Percentiles rank a stretch among this genome's conserved stretches.
Conservation (phyloP, 2,113 vertebrate genomes). For the Vireo altiloquus region DNA sequence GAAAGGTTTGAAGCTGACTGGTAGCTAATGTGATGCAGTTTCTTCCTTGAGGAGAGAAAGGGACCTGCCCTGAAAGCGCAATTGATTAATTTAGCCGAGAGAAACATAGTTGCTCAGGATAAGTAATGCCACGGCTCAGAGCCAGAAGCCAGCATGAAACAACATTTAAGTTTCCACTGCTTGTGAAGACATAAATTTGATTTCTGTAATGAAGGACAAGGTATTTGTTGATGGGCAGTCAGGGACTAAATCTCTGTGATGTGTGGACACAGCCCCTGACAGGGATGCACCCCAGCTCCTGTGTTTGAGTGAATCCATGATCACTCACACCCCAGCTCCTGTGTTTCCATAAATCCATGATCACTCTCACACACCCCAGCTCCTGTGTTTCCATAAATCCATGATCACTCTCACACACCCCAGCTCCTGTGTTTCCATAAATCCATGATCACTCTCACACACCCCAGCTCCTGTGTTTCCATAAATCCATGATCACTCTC, state of each 20-base stretch:
- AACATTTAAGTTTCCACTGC: not conserved
- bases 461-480: no score
- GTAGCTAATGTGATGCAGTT: slow-evolving; percentile 4
- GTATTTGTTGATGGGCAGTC: not conserved
- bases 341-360: no score
- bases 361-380: no score
- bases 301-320: not conserved
- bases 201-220: not conserved
- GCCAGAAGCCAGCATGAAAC: not conserved
- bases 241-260: not conserved
- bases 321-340: not conserved
- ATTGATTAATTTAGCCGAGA: slow-evolving; percentile 48
- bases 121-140: slow-evolving; percentile 9
- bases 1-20: slow-evolving; percentile 4
- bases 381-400: no score
- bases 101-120: not conserved
- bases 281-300: not conserved
- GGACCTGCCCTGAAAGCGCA: not conserved
- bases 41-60: slow-evolving; percentile 1
- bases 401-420: no score
- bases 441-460: no score
- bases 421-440: no score
- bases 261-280: not conserved
- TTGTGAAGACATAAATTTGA: slow-evolving; percentile 21
- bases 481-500: no score